Base-by-base conservation (phyloP, 2,888 invertebrate species). In the Phyllotreta cruciferae region DNA sequence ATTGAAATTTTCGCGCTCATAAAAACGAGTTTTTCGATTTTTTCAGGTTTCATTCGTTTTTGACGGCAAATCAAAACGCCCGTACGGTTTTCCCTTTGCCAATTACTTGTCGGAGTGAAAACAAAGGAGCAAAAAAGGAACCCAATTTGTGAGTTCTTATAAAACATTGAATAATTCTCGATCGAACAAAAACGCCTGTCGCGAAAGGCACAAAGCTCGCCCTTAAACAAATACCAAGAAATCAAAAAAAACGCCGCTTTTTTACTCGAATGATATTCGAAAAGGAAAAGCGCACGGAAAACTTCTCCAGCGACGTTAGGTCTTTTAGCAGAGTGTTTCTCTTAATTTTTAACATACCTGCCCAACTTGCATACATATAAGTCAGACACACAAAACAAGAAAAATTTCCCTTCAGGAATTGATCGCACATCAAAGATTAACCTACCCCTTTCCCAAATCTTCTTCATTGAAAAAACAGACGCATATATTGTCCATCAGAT, bases 181-280 rank as follows among this genome's bases (percentile, higher is more conserved):
- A 58, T 63, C 35, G 60, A 56, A 52, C 60, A 63, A 63, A 62
- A 65, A 64, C 56, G 39, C 47, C 47, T 53, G 54, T 52, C 52
- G 63, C 64, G 24, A 67, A 65, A 67, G 65, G 64, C 62, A 63
- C 58, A 61, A 63, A 65, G 67, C 67, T 60, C 57, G 67, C 63
- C 62, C 63, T 67, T 61, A 65, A 67, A 67, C 65, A 67, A 67
- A 67, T 65, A 67, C 63, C 60, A 10, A 41, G 62, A 53, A 63
- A 42, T 65, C 67, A 67, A 67, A 67, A 65, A 24, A 57, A 63
- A 56, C 39, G 41, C 64, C 62, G 56, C 52, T 24, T 41, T 58
- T 14, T 36, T 41, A 47, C 52, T 36, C 35, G 55, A 49, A 63
- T 52, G 57, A 62, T 64, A 66, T 58, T 57, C 62, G 34, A 56